phyloP scores from a whole-genome alignment of 2,797 vertebrate genomes.

The Pteronotus mesoamericanus region DNA sequence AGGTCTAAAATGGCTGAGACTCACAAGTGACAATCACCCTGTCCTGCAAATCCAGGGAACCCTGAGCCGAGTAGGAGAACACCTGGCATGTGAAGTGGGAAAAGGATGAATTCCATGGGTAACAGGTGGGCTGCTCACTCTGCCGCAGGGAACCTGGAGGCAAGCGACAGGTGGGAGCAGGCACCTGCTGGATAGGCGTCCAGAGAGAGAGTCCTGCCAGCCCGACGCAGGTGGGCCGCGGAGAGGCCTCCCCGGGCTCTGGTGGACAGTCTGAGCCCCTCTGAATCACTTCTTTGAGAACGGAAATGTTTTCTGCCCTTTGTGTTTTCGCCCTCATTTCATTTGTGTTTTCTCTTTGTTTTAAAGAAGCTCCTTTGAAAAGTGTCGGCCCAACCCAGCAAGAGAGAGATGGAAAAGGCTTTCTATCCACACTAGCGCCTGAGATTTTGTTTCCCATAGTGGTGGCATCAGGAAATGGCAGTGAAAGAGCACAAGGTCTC shows the following conservation, averaged over 20 bases:
- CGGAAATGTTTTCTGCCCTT: not conserved
- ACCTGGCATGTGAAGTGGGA: not conserved
- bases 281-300: not conserved
- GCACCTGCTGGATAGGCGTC: not conserved
- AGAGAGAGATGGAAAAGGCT: not conserved
- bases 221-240: not conserved
- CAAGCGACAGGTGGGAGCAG: not conserved
- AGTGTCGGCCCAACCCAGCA: not conserved
- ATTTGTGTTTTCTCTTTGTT: not conserved
- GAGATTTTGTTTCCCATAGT: not conserved
- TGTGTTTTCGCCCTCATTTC: not conserved
- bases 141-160: not conserved
- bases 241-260: not conserved
- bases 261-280: not conserved
- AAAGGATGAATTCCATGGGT: not conserved
- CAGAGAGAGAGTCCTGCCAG: not conserved
- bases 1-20: not conserved
- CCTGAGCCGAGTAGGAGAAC: not conserved
- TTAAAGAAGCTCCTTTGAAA: not conserved
- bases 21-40: not conserved
- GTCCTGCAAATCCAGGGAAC: not conserved
- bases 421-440: not conserved
- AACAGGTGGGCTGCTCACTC: not conserved
- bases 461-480: not conserved
- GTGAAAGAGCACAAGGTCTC: not conserved